phyloP scores from a whole-genome alignment of 1,140 invertebrate species.

The Lepidurus arcticus region DNA sequence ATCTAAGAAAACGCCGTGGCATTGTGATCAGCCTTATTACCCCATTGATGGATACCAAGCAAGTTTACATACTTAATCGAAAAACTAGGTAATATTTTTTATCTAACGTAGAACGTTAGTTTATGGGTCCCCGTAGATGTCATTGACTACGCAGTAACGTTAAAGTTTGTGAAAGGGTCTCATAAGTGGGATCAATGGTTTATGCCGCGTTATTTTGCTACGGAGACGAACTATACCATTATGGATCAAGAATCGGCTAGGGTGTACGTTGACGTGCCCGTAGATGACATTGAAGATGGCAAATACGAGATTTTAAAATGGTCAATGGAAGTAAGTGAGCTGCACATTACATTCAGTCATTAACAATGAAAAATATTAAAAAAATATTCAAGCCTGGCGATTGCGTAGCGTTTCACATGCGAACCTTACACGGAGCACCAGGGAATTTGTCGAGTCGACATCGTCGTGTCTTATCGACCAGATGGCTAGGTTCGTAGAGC shows the following conservation, averaged over 20 bases:
- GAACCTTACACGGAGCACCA: slow-evolving; percentile 39
- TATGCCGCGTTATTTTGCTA: slow-evolving; percentile 40
- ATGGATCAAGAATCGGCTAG: background rate
- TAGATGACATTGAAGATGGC: slow-evolving; percentile 35
- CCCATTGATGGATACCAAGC: slow-evolving; percentile 39
- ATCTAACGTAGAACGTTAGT: background rate
- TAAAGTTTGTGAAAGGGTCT: slow-evolving; percentile 40
- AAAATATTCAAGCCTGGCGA: slow-evolving; percentile 38
- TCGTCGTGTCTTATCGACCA: slow-evolving; percentile 39
- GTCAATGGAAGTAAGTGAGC: slow-evolving; percentile 37
- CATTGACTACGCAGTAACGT: background rate
- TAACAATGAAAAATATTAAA: background rate
- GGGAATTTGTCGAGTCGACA: slow-evolving; percentile 36
- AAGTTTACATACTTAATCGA: background rate
- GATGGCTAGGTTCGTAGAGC: slow-evolving; percentile 38
- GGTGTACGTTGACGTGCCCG: slow-evolving; percentile 37
- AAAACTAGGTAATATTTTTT: background rate
- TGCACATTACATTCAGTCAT: too few relatives aligned
- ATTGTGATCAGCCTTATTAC: slow-evolving; percentile 43
- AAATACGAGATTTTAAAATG: slow-evolving; percentile 38
- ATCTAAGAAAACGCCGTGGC: slow-evolving; percentile 40
- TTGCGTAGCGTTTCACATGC: slow-evolving; percentile 41
- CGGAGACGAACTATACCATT: slow-evolving; percentile 37
- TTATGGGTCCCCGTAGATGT: background rate
- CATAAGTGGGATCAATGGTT: slow-evolving; percentile 40